Conservation (phyloP, 2,888 invertebrate species). For the Campoplex nolae region DNA sequence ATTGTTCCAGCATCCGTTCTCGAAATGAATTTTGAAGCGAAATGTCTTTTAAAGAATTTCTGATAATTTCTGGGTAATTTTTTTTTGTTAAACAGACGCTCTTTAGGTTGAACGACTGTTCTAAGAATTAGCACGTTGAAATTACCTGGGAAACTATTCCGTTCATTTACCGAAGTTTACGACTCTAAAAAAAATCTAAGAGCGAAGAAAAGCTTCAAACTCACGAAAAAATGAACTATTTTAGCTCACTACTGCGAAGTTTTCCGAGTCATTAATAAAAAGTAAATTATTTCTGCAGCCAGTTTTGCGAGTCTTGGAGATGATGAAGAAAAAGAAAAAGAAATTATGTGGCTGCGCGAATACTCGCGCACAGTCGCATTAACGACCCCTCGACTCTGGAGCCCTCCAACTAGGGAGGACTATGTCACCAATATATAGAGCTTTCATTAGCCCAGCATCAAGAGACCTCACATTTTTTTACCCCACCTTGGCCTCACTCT, state of each 20-base stretch:
- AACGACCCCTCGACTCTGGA: conserved; percentile 47
- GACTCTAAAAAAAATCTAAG: conserved; percentile 7
- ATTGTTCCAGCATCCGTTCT: conserved; percentile 72
- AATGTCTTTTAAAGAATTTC: background rate
- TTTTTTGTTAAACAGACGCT: background rate
- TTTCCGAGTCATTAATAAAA: conserved; percentile 63
- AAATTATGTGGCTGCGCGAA: conserved; percentile 54
- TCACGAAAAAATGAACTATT: conserved; percentile 53
- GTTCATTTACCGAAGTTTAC: background rate
- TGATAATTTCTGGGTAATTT: background rate
- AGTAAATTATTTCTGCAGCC: conserved; percentile 56
- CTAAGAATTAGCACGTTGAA: background rate
- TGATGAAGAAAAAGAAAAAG: conserved; percentile 44
- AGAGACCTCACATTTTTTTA: conserved; percentile 52
- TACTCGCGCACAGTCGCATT: conserved; percentile 43
- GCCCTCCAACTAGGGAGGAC: conserved; percentile 4
- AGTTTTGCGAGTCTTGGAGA: conserved; percentile 32
- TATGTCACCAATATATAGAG: conserved; percentile 45
- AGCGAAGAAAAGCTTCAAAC: background rate
- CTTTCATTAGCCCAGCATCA: conserved; percentile 61
- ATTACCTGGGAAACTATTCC: background rate
- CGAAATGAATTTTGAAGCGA: conserved; percentile 34
- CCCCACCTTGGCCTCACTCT: conserved; percentile 24
- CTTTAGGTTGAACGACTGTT: background rate
- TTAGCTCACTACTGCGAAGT: conserved; percentile 10